Base-by-base conservation (phyloP, 1,140 invertebrate species). In the Drosophila nannoptera region DNA sequence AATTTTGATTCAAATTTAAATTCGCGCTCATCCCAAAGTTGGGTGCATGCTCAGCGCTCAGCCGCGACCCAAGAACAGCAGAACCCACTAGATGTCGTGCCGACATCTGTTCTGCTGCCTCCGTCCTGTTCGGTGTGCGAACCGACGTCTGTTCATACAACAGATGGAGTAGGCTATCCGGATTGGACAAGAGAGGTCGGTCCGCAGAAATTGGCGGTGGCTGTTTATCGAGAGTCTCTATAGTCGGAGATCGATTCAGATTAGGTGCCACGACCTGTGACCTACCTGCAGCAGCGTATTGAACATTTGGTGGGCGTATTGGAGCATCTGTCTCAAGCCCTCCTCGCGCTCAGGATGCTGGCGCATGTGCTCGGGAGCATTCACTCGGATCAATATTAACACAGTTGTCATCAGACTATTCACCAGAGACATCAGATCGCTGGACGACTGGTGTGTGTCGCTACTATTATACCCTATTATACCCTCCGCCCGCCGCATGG, bases 221-320 rank as follows among this genome's bases (percentile, higher is more conserved):
- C 66, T 69, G 22, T 22, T 2, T 22, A 3, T 2, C 3, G 22
- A 22, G 22, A 22, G 22, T 22, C 22, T 22, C 1, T 22, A 22
- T 22, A 43, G 14, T 22, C 40, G n/a, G 31, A 9, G 7, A 43
- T 12, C 8, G 4, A 32, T 33, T 7, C 22, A 22, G 22, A 22
- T 22, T 22, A 22, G 22, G 22, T 22, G 1, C 3, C 22, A 22
- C 3, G 22, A 22, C 22, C 22, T 22, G 22, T 22, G 7, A 6
- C 42, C 36, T 45, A 69, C 67, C 61, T 69, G 61, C 7, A 69
- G 8, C 14, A 69, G 29, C 1, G 61, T 64, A 4, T 61, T 65
- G 4, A 65, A 65, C 61, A 65, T 69, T 22, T 65, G 61, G 52
- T 69, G 61, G 2, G 67, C 62, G 38, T 69, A 65, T 38, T 56